Conservation (phyloP, 2,797 vertebrate species). For the Spondyliosoma cantharus region DNA sequence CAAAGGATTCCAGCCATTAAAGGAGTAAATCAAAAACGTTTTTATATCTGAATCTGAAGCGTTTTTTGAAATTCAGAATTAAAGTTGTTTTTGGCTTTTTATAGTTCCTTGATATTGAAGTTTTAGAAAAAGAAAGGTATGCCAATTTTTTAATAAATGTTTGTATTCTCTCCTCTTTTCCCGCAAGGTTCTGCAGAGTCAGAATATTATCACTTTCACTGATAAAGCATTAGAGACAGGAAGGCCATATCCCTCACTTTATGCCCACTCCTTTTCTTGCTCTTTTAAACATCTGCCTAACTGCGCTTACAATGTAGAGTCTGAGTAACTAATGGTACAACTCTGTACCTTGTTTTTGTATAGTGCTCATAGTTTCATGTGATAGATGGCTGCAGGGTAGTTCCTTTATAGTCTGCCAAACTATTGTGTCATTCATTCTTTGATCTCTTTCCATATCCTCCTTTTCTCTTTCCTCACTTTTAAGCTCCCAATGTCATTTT, state of each 20-base stretch:
- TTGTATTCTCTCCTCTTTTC: neutral
- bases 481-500: slow-evolving; percentile 16
- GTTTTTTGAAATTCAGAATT: neutral
- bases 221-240: slow-evolving; percentile 23
- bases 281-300: slow-evolving; percentile 7
- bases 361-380: neutral
- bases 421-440: slow-evolving; percentile 23
- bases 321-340: neutral
- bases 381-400: slow-evolving; percentile 4
- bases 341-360: neutral
- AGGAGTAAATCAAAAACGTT: neutral
- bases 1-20: neutral
- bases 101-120: neutral
- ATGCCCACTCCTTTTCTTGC: slow-evolving; percentile 1
- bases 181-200: neutral
- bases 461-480: slow-evolving; percentile 16
- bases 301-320: neutral
- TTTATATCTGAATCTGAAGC: neutral
- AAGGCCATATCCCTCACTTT: slow-evolving; percentile 12
- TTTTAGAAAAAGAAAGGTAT: neutral
- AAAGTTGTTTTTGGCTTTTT: slow-evolving; percentile 1
- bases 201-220: neutral
- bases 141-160: neutral
- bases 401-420: slow-evolving; percentile 4
- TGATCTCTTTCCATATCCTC: slow-evolving; percentile 10